phyloP scores from a whole-genome alignment of 1,140 invertebrate species.

The Conopomorpha cramerella region DNA sequence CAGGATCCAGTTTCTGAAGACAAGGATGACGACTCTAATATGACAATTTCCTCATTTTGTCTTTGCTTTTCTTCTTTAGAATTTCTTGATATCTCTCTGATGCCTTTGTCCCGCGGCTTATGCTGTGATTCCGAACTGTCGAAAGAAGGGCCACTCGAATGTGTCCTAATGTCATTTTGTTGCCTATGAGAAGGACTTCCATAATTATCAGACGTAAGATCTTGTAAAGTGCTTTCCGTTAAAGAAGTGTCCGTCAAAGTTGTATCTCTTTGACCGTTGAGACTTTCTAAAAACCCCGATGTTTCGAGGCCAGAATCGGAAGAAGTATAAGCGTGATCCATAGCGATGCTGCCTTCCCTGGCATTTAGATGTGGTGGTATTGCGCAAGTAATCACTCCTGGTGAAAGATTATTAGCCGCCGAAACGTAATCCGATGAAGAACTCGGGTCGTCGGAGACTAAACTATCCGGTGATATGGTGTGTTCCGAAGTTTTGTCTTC shows the following conservation, averaged over 20 bases:
- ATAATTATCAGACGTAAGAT: constrained; percentile 9
- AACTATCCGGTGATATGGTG: constrained; percentile 39
- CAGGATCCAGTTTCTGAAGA: constrained; percentile 66
- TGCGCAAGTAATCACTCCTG: constrained; percentile 20
- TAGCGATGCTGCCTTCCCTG: constrained; percentile 27
- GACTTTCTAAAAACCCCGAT: constrained; percentile 35
- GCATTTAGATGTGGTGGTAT: constrained; percentile 28
- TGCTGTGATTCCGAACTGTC: neutral
- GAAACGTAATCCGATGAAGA: constrained; percentile 51
- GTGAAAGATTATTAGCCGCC: constrained; percentile 34
- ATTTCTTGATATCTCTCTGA: constrained; percentile 22
- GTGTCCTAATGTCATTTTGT: neutral
- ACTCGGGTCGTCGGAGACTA: constrained; percentile 43
- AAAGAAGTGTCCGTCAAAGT: constrained; percentile 39
- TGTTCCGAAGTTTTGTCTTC: constrained; percentile 17
- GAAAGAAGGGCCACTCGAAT: too few relatives aligned
- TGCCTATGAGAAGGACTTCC: neutral
- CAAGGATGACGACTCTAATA: constrained; percentile 62
- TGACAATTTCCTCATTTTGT: constrained; percentile 71
- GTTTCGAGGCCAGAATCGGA: constrained; percentile 47
- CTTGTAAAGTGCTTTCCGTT: constrained; percentile 33
- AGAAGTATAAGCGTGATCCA: constrained; percentile 41
- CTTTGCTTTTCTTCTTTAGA: constrained; percentile 72
- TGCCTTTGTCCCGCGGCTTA: constrained; percentile 6
- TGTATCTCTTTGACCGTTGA: constrained; percentile 40